These are phyloP conservation scores for Akabosia matsudoensis DNA, from an alignment of 1,140 invertebrate species.

Conservation along the genomic window DNA sequence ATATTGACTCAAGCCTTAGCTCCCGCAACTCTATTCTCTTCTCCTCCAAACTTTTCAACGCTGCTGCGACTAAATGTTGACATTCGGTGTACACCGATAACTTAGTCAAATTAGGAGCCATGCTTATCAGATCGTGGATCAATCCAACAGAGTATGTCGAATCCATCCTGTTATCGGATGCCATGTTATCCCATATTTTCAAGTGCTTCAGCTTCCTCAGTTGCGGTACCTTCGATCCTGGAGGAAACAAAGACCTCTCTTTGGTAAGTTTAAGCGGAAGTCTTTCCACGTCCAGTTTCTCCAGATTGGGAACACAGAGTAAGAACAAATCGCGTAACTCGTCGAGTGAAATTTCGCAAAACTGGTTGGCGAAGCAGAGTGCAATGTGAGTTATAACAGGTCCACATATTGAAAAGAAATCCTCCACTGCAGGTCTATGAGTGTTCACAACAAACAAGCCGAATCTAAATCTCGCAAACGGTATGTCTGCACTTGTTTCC, in stretches of 20 bases:
- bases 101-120: not conserved
- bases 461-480: conserved; percentile 5
- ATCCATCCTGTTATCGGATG: conserved; percentile 8
- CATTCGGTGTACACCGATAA: conserved; percentile 10
- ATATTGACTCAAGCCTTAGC: conserved; percentile 8
- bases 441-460: conserved; percentile 9
- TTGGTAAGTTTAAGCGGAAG: conserved; percentile 14
- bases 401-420: conserved; percentile 11
- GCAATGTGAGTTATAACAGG: conserved; percentile 11
- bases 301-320: not conserved
- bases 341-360: conserved; percentile 9
- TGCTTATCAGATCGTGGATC: conserved; percentile 7
- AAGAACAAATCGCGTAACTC: conserved; percentile 7
- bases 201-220: conserved; percentile 11
- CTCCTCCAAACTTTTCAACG: conserved; percentile 5
- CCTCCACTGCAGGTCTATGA: not conserved
- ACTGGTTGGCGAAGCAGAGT: conserved; percentile 11
- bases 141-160: conserved; percentile 4
- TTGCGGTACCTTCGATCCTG: not conserved
- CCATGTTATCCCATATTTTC: conserved; percentile 16
- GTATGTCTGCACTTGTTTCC: not conserved
- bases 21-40: conserved; percentile 3
- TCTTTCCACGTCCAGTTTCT: conserved; percentile 2
- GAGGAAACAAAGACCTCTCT: conserved; percentile 5
- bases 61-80: conserved; percentile 9